A percentile compares a stretch with the other conserved stretches of the same genome.
phyloP scores from a whole-genome alignment of 1,140 invertebrate genomes.

The Agrilus planipennis region DNA sequence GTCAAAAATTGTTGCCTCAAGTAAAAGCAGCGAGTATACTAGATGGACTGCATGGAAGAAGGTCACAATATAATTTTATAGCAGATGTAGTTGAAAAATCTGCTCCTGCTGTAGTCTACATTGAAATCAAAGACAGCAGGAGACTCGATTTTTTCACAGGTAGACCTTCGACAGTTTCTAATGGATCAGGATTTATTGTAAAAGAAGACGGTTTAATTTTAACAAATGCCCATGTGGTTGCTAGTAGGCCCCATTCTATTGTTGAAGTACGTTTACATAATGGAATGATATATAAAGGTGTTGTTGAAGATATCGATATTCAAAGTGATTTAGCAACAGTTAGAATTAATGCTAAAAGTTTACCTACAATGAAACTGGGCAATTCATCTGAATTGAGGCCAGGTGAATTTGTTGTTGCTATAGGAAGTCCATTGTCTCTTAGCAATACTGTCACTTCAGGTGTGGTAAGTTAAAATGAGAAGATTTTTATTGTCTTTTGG shows the following conservation, averaged over 20 bases:
- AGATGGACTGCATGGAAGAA: slow-evolving; percentile 29
- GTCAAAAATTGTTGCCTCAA: neutral
- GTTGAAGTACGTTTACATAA: slow-evolving; percentile 41
- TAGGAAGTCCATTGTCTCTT: slow-evolving; percentile 71
- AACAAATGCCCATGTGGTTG: slow-evolving; percentile 92
- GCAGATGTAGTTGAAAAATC: slow-evolving; percentile 77
- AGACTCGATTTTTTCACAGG: slow-evolving; percentile 46
- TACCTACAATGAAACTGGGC: slow-evolving; percentile 68
- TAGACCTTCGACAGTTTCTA: slow-evolving; percentile 52
- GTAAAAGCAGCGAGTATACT: slow-evolving; percentile 4
- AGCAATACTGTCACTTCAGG: slow-evolving; percentile 81
- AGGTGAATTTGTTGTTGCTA: slow-evolving; percentile 85
- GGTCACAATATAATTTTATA: slow-evolving; percentile 69
- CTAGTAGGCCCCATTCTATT: slow-evolving; percentile 56
- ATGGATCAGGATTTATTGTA: slow-evolving; percentile 87
- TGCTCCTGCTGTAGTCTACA: slow-evolving; percentile 73
- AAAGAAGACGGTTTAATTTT: slow-evolving; percentile 76
- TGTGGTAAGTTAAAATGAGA: slow-evolving; percentile 55
- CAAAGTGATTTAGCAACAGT: slow-evolving; percentile 78
- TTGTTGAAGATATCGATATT: slow-evolving; percentile 73
- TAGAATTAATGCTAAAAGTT: slow-evolving; percentile 55
- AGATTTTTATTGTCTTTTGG: neutral
- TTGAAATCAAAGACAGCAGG: slow-evolving; percentile 67
- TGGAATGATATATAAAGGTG: slow-evolving; percentile 37
- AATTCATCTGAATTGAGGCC: slow-evolving; percentile 57